Evolutionary conservation across 2,113 vertebrate species (phyloP).

Genomic region (Oreotragus oreotragus): DNA sequence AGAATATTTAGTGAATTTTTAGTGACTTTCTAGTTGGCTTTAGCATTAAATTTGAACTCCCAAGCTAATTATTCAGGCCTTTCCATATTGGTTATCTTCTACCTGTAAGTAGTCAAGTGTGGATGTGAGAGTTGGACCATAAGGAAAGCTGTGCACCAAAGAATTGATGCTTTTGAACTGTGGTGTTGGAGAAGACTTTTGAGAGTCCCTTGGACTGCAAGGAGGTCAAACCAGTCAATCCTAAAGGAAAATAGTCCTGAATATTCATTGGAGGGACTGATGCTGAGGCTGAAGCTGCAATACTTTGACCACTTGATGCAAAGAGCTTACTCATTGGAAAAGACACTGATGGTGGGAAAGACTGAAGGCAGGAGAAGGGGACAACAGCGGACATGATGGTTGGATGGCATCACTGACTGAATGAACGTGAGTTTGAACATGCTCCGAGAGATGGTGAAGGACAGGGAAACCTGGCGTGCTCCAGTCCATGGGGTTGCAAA

Average conservation of each 20-base stretch:
- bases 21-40: background rate
- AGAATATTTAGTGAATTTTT: background rate
- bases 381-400: background rate
- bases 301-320: background rate
- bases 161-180: background rate
- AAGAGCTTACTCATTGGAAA: background rate
- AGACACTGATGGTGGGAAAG: background rate
- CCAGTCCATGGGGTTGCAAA: background rate
- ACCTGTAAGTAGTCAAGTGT: background rate
- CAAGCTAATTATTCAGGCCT: background rate
- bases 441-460: background rate
- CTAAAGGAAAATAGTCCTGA: background rate
- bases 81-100: background rate
- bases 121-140: background rate
- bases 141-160: background rate
- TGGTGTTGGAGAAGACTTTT: background rate
- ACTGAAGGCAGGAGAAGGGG: background rate
- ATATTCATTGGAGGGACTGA: background rate
- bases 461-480: background rate
- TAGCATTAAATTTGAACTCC: background rate
- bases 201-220: background rate
- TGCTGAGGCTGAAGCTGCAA: background rate
- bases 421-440: background rate
- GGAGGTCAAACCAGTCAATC: background rate
- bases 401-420: background rate